Base-by-base conservation (phyloP, 35 echinoderm and acorn worm species). In the Hemicentrotus pulcherrimus region DNA sequence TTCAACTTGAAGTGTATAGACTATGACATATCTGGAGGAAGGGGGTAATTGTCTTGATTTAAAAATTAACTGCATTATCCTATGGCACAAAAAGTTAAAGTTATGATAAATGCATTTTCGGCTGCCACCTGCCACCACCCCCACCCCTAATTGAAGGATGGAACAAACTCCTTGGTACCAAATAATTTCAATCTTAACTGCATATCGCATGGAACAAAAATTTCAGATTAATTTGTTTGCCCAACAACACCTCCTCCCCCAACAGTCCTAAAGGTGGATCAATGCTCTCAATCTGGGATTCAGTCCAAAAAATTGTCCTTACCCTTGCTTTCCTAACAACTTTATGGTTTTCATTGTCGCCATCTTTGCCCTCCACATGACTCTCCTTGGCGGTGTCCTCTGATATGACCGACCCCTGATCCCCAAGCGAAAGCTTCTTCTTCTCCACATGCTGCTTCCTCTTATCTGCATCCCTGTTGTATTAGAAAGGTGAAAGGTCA, bases 401-500 rank as follows among this genome's bases (percentile, higher is more conserved):
- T 88, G 96, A 97, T 52, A 95, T 94, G 32, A 94, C 89, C 19
- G 95, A 95, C 52, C 94, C 94, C 86, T 95, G 96, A 46, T 93
- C 91, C 10, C 92, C 94, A 2, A 48, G 86, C 9, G 96, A 95
- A 65, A 96, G 96, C 48, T 94, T 95, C 85, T 96, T 96, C 86
- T 96, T 96, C 7, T 86, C 93, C 92, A 94, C 86, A 32, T 95
- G 95, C 32, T 97, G 98, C 61, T 97, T 97, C 46, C 95, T 97
- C 86, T 97, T 99, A 33, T 99, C 98, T 32, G 98, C 98, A 96
- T 99, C 98, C 87, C 98, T 99, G 95, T 31, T n/a, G 14, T 13
- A 90, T 45, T 32, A 47, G 7, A 94, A 71, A 31, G 60, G 88
- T 31, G 48, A 93, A 91, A 70, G 19, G 47, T 87, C 6, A 31